Base-by-base conservation (phyloP, 2,888 invertebrate species). In the Chromoteleia sp. region DNA sequence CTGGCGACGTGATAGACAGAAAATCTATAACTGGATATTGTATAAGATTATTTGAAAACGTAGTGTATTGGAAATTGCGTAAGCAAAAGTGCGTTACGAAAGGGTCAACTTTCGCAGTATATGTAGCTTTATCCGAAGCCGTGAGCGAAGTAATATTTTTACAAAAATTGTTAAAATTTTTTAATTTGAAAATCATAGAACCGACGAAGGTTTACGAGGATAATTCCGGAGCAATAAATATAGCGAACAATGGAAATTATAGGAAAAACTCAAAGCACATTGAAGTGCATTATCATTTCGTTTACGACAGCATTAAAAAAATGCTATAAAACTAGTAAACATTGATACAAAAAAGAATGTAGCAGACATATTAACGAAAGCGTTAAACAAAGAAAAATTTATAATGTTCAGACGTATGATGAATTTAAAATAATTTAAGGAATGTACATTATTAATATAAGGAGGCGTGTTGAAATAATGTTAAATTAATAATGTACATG, bases 21-120 rank as follows among this genome's bases (percentile, higher is more conserved):
- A 83, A 83, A 43, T 83, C 82, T 0, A 83, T 83, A 0, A 43
- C 84, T 0, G 84, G 83, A 0, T 84, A 67, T 73, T 15, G 82
- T 43, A 73, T 84, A 0, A 74, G 61, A 67, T 21, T 83, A 4
- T 84, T 36, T 56, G 77, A 67, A 41, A 83, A 83, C 59, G 52
- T 45, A 0, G 39, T 85, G 0, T 29, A 33, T 25, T 84, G 83
- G 84, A 84, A 82, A 54, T 78, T 82, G 0, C 15, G 39, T 30
- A 85, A 83, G 63, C 83, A 48, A 21, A 8, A 7, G n/a, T 33
- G 59, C 48, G 81, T 83, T 45, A 83, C 83, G 12, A 83, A 83
- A 41, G 36, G 39, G 1, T 71, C 71, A 6, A 71, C 58, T 0
- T 58, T 15, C n/a, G 82, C 83, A 2, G 83, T 82, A 45, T 83